phyloP scores from a whole-genome alignment of 2,888 invertebrate genomes.

The Oeneis ivallda region DNA sequence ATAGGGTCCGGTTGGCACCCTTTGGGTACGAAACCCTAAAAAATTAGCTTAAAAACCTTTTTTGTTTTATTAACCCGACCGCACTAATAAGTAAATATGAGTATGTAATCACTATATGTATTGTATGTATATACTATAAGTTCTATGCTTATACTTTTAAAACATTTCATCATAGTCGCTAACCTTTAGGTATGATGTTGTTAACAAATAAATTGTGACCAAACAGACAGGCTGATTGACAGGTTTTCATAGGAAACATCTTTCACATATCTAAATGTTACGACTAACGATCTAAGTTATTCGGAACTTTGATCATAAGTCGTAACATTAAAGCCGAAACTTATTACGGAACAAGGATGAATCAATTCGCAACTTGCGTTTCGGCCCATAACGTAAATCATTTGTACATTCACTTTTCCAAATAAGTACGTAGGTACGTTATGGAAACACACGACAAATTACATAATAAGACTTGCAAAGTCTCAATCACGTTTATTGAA shows the following conservation, averaged over 20 bases:
- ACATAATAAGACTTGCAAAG: slow-evolving; percentile 18
- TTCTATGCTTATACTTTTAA: too few species aligned
- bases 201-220: neutral
- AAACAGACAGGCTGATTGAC: neutral
- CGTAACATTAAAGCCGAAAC: neutral
- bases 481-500: slow-evolving; percentile 14
- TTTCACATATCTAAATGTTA: neutral
- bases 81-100: too few species aligned
- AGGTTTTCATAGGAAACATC: neutral
- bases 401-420: slow-evolving; percentile 31
- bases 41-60: too few species aligned
- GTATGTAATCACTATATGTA: too few species aligned
- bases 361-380: slow-evolving; percentile 17
- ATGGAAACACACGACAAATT: slow-evolving; percentile 30
- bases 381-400: slow-evolving; percentile 18
- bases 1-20: too few species aligned
- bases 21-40: too few species aligned
- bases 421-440: slow-evolving; percentile 13
- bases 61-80: too few species aligned
- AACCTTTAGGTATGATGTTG: neutral
- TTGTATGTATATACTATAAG: too few species aligned
- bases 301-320: too few species aligned
- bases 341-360: slow-evolving; percentile 17
- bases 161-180: neutral
- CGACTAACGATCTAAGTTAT: slow-evolving; percentile 8